Percentiles rank a stretch among this genome's conserved stretches.
These are phyloP conservation scores for Thymelicus lineola DNA, from an alignment of 2,888 invertebrate genomes.

Conservation along the genomic window DNA sequence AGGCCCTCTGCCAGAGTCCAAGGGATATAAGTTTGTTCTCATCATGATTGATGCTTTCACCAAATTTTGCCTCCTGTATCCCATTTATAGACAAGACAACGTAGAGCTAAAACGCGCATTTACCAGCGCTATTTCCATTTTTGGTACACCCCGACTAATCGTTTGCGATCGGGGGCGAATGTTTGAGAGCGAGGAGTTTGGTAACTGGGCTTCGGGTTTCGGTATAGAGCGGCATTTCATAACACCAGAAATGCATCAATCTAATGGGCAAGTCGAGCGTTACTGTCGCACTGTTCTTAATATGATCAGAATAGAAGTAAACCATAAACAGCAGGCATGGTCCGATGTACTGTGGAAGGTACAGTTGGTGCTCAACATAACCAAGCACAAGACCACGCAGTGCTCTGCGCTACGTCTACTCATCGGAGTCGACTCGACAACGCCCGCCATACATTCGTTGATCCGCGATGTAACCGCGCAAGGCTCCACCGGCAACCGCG, in stretches of 20 bases:
- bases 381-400: slow-evolving; percentile 23
- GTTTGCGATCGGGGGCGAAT: slow-evolving; percentile 28
- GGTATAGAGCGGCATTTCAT: slow-evolving; percentile 43
- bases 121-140: slow-evolving; percentile 39
- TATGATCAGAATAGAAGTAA: slow-evolving; percentile 39
- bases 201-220: slow-evolving; percentile 23
- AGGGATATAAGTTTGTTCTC: neutral
- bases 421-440: too few species aligned
- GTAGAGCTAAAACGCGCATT: neutral
- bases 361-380: slow-evolving; percentile 32
- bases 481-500: too few species aligned
- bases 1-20: neutral
- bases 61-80: slow-evolving; percentile 12
- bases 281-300: slow-evolving; percentile 40
- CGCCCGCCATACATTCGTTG: too few species aligned
- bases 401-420: too few species aligned
- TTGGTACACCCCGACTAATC: slow-evolving; percentile 44
- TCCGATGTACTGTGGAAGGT: slow-evolving; percentile 12
- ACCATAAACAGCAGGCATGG: slow-evolving; percentile 11
- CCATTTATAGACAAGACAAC: neutral
- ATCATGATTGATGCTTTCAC: neutral
- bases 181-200: slow-evolving; percentile 41
- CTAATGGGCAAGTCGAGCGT: slow-evolving; percentile 41
- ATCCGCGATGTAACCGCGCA: too few species aligned
- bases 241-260: slow-evolving; percentile 46